phyloP scores from a whole-genome alignment of 2,888 invertebrate species.

The Ischnus inquisitorius region DNA sequence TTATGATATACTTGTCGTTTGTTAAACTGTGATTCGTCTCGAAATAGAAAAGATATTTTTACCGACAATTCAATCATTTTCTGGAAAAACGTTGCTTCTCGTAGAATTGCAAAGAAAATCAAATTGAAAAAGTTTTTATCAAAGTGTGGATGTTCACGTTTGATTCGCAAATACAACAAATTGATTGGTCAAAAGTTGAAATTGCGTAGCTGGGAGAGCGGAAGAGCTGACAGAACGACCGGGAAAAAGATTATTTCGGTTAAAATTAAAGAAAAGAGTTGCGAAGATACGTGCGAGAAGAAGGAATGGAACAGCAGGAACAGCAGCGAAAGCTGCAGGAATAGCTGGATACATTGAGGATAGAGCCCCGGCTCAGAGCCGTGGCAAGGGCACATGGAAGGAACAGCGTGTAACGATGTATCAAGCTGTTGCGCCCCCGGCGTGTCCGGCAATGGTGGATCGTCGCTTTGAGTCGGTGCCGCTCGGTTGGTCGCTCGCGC shows the following conservation, averaged over 20 bases:
- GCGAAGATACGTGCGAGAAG: background rate
- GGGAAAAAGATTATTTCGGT: background rate
- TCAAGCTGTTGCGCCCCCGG: slow-evolving; percentile 85
- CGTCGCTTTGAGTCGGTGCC: slow-evolving; percentile 83
- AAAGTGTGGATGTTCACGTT: background rate
- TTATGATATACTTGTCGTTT: too few species aligned
- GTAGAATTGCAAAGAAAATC: too few species aligned
- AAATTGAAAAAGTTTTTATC: too few species aligned
- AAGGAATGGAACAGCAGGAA: slow-evolving; percentile 50
- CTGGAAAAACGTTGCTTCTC: too few species aligned
- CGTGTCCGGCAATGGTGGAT: slow-evolving; percentile 84
- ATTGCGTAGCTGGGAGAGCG: background rate
- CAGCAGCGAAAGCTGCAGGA: slow-evolving; percentile 30
- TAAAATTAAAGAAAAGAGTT: background rate
- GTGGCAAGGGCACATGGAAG: slow-evolving; percentile 77
- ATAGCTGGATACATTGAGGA: slow-evolving; percentile 41
- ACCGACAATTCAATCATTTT: too few species aligned
- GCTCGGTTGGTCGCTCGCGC: slow-evolving; percentile 70
- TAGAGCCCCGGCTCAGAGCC: slow-evolving; percentile 36
- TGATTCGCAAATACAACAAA: background rate
- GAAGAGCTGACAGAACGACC: background rate
- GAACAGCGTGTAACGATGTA: slow-evolving; percentile 85
- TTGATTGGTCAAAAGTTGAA: background rate
- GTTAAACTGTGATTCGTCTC: too few species aligned
- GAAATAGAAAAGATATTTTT: too few species aligned